Evolutionary conservation across 2,113 vertebrate genomes (phyloP).

Genomic region (Microtus ochrogaster): DNA sequence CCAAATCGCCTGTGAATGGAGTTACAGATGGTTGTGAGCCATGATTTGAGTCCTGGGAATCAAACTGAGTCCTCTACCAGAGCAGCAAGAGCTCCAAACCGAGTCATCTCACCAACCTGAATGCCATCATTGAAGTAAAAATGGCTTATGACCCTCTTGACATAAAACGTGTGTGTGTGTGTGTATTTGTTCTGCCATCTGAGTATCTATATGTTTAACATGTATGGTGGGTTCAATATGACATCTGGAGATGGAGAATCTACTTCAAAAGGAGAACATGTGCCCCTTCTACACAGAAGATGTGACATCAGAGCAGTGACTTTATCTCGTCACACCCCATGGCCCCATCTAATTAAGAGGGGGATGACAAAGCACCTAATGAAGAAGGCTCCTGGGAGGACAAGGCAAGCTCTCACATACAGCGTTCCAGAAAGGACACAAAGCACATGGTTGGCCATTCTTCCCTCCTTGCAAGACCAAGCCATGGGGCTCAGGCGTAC

Average conservation of each 20-base stretch:
- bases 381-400: not conserved
- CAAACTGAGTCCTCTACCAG: not conserved
- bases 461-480: not conserved
- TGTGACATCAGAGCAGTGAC: not conserved
- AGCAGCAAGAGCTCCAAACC: not conserved
- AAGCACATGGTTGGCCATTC: too few relatives aligned
- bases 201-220: not conserved
- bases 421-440: not conserved
- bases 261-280: not conserved
- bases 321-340: not conserved
- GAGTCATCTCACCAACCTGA: not conserved
- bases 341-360: not conserved
- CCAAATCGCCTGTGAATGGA: too few relatives aligned
- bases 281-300: not conserved
- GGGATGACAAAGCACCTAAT: not conserved
- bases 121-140: not conserved
- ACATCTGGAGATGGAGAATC: not conserved
- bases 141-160: not conserved
- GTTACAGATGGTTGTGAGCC: not conserved
- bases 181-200: not conserved
- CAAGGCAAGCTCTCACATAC: not conserved
- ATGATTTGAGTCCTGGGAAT: not conserved
- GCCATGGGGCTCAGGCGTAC: not conserved
- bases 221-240: not conserved
- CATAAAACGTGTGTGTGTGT: slow-evolving; percentile 22